Conservation (phyloP, 2,113 vertebrate species). For the Panurus biarmicus region DNA sequence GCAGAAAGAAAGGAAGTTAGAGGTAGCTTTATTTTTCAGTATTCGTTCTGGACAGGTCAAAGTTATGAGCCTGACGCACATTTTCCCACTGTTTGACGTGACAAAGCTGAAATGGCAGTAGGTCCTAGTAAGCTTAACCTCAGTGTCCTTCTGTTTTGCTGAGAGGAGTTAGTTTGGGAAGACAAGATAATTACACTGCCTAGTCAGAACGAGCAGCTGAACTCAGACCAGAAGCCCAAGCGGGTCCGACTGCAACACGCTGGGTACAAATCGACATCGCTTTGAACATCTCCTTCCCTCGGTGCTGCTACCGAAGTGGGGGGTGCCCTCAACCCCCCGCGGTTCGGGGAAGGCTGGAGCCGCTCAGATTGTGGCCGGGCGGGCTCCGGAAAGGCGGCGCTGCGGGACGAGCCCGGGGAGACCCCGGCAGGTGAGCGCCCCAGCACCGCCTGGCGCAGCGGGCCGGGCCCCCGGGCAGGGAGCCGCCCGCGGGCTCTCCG, state of each 20-base stretch:
- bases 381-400: not conserved
- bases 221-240: not conserved
- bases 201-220: not conserved
- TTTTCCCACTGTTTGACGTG: not conserved
- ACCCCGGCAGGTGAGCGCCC: not conserved
- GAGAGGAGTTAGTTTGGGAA: not conserved
- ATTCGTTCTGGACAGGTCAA: not conserved
- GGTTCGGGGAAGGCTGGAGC: not conserved
- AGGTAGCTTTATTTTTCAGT: not conserved
- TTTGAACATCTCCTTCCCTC: not conserved
- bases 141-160: not conserved
- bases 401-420: not conserved
- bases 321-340: not conserved
- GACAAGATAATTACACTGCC: not conserved
- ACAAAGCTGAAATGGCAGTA: not conserved
- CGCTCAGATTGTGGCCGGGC: not conserved
- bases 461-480: not conserved
- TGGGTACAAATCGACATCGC: not conserved
- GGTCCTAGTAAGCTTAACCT: not conserved
- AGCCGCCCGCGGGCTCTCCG: not conserved
- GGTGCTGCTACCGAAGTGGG: not conserved
- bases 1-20: not conserved
- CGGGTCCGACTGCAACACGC: not conserved
- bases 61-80: accelerated
- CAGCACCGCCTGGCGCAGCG: not conserved